Conservation (phyloP, 2,888 invertebrate genomes). For the Tetropium fuscum region DNA sequence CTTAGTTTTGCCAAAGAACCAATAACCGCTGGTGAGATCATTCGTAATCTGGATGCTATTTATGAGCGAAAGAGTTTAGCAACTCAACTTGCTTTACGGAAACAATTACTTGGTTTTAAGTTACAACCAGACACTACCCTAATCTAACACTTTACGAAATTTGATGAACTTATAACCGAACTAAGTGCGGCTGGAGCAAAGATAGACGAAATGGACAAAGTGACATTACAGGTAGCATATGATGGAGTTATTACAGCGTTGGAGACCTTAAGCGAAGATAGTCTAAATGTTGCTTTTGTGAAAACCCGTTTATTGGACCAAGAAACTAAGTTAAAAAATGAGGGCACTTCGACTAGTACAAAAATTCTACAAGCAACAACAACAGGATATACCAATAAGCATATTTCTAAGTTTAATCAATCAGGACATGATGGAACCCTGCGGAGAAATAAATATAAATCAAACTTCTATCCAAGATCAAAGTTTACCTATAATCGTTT, state of each 20-base stretch:
- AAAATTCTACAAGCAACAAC: neutral
- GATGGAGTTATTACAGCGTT: constrained; percentile 57
- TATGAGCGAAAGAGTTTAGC: too few relatives aligned
- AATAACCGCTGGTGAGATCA: too few relatives aligned
- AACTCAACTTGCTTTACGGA: too few relatives aligned
- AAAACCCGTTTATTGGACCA: constrained; percentile 45
- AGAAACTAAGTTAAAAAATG: constrained; percentile 14
- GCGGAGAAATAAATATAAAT: neutral
- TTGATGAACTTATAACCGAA: too few relatives aligned
- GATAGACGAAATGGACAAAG: too few relatives aligned
- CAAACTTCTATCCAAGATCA: neutral
- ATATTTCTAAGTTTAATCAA: neutral
- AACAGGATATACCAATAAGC: neutral
- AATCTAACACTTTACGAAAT: too few relatives aligned
- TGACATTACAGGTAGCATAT: too few relatives aligned
- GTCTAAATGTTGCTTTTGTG: constrained; percentile 55
- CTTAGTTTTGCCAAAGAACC: too few relatives aligned
- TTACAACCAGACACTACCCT: too few relatives aligned
- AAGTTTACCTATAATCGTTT: neutral
- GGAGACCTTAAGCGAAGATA: constrained; percentile 54
- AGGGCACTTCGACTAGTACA: neutral
- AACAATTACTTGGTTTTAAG: too few relatives aligned
- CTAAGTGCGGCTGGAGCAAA: too few relatives aligned
- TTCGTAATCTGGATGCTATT: too few relatives aligned
- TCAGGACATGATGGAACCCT: neutral